Conservation (phyloP, 2,113 vertebrate species). For the Chlamydotis undulata region DNA sequence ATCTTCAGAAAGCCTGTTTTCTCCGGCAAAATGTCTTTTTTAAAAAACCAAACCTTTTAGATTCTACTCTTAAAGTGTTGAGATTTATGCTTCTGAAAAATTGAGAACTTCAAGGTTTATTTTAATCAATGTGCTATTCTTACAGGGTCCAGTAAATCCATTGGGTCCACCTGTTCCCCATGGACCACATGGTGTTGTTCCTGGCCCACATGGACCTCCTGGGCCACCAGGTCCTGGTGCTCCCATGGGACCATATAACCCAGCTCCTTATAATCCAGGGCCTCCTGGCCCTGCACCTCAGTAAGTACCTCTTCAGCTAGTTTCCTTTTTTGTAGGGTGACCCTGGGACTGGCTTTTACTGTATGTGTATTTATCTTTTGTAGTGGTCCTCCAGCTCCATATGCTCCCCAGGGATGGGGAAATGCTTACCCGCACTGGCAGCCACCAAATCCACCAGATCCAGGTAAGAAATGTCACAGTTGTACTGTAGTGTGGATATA, state of each 20-base stretch:
- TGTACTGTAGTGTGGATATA: not conserved
- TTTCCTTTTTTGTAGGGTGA: not conserved
- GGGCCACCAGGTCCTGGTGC: slow-evolving; percentile 93
- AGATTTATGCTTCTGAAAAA: not conserved
- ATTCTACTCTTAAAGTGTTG: not conserved
- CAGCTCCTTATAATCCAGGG: slow-evolving; percentile 95
- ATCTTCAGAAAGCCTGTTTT: not conserved
- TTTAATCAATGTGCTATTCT: not conserved
- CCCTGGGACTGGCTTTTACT: not conserved
- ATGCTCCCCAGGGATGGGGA: slow-evolving; percentile 97
- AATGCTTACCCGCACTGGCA: slow-evolving; percentile 98
- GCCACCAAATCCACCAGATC: slow-evolving; percentile 92
- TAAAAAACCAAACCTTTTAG: not conserved
- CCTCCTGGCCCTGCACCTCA: slow-evolving; percentile 93
- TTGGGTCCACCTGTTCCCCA: slow-evolving; percentile 95
- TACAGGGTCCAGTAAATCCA: slow-evolving; percentile 93
- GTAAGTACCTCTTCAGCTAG: slow-evolving; percentile 76
- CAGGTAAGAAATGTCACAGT: slow-evolving; percentile 79
- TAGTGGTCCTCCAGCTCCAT: slow-evolving; percentile 94
- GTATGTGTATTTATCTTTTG: not conserved
- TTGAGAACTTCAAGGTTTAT: not conserved
- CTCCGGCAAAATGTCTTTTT: not conserved
- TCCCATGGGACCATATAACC: slow-evolving; percentile 97
- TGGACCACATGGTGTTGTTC: slow-evolving; percentile 95
- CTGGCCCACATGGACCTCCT: slow-evolving; percentile 87